Percentiles rank a stretch among this genome's conserved stretches.
These are phyloP conservation scores for Heterodera carotae DNA, from an alignment of 1,140 invertebrate species.

Conservation along the genomic window DNA sequence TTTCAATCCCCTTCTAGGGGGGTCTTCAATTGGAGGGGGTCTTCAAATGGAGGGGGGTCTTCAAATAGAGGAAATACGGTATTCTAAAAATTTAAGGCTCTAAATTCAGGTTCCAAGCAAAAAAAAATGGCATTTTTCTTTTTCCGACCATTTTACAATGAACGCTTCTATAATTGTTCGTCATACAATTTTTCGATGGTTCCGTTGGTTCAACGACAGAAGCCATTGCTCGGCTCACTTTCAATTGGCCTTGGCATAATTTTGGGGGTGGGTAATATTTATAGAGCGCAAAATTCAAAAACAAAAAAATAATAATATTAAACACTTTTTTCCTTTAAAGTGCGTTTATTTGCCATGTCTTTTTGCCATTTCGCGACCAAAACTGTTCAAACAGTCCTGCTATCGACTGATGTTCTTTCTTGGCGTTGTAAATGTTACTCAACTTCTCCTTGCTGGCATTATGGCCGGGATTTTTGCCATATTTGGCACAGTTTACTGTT, in stretches of 20 bases:
- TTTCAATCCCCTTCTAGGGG: too few relatives aligned
- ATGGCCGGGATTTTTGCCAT: neutral
- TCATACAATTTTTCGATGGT: neutral
- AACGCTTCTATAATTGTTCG: neutral
- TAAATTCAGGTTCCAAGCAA: too few relatives aligned
- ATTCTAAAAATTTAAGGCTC: too few relatives aligned
- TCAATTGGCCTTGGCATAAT: neutral
- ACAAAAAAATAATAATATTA: neutral
- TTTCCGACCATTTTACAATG: neutral
- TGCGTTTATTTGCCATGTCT: slow-evolving; percentile 2
- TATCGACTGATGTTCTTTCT: slow-evolving; percentile 27
- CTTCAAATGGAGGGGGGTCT: too few relatives aligned
- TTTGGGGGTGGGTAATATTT: neutral
- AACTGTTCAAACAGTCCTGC: neutral
- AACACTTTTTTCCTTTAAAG: neutral
- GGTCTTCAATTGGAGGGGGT: too few relatives aligned
- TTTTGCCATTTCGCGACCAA: neutral
- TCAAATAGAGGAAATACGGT: too few relatives aligned
- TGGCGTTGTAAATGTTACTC: slow-evolving; percentile 12
- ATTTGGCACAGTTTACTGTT: slow-evolving; percentile 17
- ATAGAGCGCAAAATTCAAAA: too few relatives aligned
- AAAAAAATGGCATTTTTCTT: neutral
- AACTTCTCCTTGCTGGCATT: neutral
- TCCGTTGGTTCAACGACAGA: neutral
- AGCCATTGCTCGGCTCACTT: neutral